A percentile compares a stretch with the other conserved stretches of the same genome.
Conservation (phyloP, 2,888 invertebrate species). For the Lycaena phlaeas region DNA sequence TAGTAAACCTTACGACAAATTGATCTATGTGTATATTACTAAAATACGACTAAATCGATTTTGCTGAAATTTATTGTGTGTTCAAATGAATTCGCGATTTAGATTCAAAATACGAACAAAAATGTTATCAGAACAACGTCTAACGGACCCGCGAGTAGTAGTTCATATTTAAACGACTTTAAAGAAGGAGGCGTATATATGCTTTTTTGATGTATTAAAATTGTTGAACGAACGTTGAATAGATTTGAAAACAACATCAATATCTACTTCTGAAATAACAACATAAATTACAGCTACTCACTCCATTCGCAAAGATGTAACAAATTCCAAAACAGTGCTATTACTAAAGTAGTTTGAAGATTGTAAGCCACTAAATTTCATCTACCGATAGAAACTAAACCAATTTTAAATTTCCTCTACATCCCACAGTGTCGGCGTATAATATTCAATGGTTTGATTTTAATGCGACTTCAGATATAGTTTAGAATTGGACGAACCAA, state of each 20-base stretch:
- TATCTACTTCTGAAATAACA: constrained; percentile 2
- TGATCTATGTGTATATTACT: too few relatives aligned
- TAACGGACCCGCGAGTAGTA: too few relatives aligned
- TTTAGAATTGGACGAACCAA: constrained; percentile 12
- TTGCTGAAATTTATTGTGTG: too few relatives aligned
- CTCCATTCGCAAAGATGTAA: background rate
- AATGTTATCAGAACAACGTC: too few relatives aligned
- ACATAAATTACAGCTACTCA: constrained; percentile 1
- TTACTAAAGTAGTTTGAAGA: constrained; percentile 10
- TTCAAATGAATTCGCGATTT: too few relatives aligned
- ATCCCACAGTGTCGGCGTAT: constrained; percentile 4
- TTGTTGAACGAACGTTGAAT: too few relatives aligned
- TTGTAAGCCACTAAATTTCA: constrained; percentile 9
- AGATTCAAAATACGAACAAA: too few relatives aligned
- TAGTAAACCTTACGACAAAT: too few relatives aligned
- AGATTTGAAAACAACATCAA: background rate
- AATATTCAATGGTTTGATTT: constrained; percentile 11
- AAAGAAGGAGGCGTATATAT: too few relatives aligned
- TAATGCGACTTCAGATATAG: constrained; percentile 12
- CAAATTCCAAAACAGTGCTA: constrained; percentile 8
- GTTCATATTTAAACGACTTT: too few relatives aligned
- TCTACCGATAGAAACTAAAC: constrained; percentile 9
- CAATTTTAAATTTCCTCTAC: constrained; percentile 10
- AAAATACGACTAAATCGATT: too few relatives aligned
- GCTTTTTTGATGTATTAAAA: too few relatives aligned